A percentile compares a stretch with the other conserved stretches of the same genome.
These are phyloP conservation scores for Spisula solida DNA, from an alignment of 2,888 invertebrate species.

Conservation along the genomic window DNA sequence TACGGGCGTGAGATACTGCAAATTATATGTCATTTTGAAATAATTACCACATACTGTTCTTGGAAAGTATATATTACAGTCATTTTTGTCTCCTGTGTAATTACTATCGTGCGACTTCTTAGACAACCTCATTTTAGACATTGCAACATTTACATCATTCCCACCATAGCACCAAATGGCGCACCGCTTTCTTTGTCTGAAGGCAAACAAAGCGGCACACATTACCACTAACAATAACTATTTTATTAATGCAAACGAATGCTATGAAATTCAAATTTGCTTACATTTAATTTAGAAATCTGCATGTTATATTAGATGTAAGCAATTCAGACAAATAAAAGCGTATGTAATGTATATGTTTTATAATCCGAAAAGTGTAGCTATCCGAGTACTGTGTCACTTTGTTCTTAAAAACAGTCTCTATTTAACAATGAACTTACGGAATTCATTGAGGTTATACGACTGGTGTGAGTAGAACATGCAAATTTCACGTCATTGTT, in stretches of 20 bases:
- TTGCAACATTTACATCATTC: background rate
- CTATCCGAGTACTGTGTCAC: constrained; percentile 11
- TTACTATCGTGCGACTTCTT: too few species aligned
- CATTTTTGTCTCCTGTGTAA: background rate
- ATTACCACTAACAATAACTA: background rate
- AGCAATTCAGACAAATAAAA: background rate
- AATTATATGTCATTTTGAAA: background rate
- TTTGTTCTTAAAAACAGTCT: background rate
- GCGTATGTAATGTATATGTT: background rate
- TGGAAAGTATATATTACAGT: background rate
- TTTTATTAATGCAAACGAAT: background rate
- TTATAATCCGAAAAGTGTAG: background rate
- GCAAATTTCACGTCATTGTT: constrained; percentile 7
- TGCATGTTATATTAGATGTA: constrained; percentile 15
- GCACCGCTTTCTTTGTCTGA: background rate
- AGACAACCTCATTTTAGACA: too few species aligned
- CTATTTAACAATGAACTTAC: background rate
- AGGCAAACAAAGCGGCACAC: background rate
- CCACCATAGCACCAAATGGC: too few species aligned
- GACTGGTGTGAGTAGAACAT: background rate
- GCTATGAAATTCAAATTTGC: constrained; percentile 18
- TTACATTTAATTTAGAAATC: background rate
- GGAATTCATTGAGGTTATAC: background rate
- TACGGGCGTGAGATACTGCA: too few species aligned
- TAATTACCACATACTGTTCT: background rate